Conservation (phyloP, 2,888 invertebrate species). For the Onchidella celtica region DNA sequence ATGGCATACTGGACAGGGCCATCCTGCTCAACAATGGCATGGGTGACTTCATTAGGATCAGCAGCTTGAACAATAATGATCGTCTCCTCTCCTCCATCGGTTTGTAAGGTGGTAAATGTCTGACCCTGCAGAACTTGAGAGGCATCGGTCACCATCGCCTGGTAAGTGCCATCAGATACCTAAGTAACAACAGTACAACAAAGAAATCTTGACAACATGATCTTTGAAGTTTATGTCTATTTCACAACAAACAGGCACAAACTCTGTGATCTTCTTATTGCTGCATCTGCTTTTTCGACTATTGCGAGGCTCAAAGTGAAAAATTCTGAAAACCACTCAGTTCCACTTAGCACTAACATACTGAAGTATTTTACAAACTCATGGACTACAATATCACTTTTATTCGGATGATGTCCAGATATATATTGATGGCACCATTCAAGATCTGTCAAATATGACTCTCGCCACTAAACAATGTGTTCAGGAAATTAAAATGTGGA, state of each 20-base stretch:
- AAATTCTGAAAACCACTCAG: too few relatives aligned
- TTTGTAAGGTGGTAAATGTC: constrained; percentile 71
- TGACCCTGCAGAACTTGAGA: constrained; percentile 69
- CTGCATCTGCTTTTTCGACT: background rate
- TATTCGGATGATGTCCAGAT: too few relatives aligned
- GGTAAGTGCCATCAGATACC: constrained; percentile 59
- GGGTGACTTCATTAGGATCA: constrained; percentile 72
- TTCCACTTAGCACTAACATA: too few relatives aligned
- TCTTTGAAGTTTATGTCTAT: background rate
- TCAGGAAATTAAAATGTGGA: too few relatives aligned
- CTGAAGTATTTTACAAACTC: too few relatives aligned
- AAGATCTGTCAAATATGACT: too few relatives aligned
- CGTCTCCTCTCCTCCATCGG: constrained; percentile 73
- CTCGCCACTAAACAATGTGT: too few relatives aligned
- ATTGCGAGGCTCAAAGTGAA: too few relatives aligned
- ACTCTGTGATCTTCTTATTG: too few relatives aligned
- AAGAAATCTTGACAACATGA: background rate
- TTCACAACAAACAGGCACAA: background rate
- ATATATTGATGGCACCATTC: too few relatives aligned
- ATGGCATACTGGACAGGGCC: constrained; percentile 70
- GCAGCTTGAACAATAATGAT: constrained; percentile 76
- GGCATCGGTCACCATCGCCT: constrained; percentile 67
- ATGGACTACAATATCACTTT: too few relatives aligned
- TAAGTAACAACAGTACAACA: background rate
- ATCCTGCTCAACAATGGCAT: constrained; percentile 73